A percentile compares a stretch with the other conserved stretches of the same genome.
phyloP scores from a whole-genome alignment of 2,113 vertebrate species.

The Hypomesus transpacificus region DNA sequence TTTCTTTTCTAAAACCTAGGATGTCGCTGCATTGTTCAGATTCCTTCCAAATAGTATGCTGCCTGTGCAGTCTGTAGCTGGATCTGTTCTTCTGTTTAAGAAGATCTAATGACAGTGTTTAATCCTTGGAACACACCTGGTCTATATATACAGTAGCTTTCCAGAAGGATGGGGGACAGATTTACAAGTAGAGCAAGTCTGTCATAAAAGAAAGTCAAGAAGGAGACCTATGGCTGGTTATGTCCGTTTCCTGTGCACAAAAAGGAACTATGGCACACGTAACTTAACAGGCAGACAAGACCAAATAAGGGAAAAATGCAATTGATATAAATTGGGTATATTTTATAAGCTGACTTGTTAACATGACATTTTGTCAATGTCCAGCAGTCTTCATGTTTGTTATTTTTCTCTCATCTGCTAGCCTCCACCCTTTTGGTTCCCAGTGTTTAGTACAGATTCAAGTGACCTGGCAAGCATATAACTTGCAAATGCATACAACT shows the following conservation, averaged over 20 bases:
- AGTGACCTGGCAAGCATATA: too few species aligned
- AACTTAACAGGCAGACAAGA: constrained; percentile 15
- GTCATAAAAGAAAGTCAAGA: constrained; percentile 19
- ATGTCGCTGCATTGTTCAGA: constrained; percentile 7
- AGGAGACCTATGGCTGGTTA: not conserved
- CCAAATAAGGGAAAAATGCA: constrained; percentile 31
- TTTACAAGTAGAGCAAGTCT: constrained; percentile 27
- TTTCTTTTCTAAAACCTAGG: constrained; percentile 11
- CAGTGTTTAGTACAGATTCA: too few species aligned
- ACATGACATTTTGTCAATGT: constrained; percentile 9
- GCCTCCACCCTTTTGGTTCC: too few species aligned
- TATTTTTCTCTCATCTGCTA: too few species aligned
- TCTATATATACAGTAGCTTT: constrained; percentile 14
- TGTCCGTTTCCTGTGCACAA: constrained; percentile 8
- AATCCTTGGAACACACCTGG: constrained; percentile 43
- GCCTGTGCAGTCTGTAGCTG: not conserved
- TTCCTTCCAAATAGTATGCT: constrained; percentile 10
- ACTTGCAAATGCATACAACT: too few species aligned
- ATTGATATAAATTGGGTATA: constrained; percentile 36
- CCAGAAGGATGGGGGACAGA: not conserved
- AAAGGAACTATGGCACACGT: constrained; percentile 7
- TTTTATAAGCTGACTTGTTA: constrained; percentile 24
- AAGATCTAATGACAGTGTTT: constrained; percentile 47
- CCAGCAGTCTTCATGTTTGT: not conserved
- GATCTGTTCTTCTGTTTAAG: constrained; percentile 22